These are phyloP conservation scores for Leptopilina boulardi DNA, from an alignment of 1,140 invertebrate species.

Conservation along the genomic window DNA sequence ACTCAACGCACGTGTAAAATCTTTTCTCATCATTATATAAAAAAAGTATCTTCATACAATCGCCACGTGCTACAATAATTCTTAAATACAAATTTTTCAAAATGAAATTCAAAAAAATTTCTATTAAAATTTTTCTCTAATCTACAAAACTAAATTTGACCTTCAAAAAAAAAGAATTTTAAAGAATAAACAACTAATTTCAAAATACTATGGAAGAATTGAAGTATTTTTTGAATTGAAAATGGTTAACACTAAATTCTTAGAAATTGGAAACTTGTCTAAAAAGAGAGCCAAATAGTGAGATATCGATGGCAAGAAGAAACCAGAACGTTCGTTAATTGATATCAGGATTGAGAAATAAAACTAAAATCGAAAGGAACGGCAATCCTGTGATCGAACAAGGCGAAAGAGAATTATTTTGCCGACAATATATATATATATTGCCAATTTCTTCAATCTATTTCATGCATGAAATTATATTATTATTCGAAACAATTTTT, in stretches of 20 bases:
- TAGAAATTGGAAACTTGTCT: conserved; percentile 2
- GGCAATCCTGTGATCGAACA: conserved; percentile 40
- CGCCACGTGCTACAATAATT: conserved; percentile 6
- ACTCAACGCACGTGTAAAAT: neutral
- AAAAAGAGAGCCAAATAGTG: neutral
- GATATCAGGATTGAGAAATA: conserved; percentile 57
- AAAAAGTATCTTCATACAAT: conserved; percentile 15
- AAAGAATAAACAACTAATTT: no score
- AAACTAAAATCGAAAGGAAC: conserved; percentile 40
- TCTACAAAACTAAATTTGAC: no score
- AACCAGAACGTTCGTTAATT: conserved; percentile 56
- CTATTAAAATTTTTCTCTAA: no score
- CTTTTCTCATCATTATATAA: neutral
- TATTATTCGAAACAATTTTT: no score
- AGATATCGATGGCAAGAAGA: conserved; percentile 38
- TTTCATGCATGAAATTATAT: no score
- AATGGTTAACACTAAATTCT: neutral
- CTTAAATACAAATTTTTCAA: no score
- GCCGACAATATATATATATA: no score
- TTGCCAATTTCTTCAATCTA: no score
- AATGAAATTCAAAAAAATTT: neutral
- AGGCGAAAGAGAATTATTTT: conserved; percentile 13
- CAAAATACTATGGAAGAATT: no score
- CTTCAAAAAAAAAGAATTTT: no score
- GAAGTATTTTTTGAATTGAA: neutral